Conservation (phyloP, 2,797 vertebrate species). For the Notolepis coatsorum region DNA sequence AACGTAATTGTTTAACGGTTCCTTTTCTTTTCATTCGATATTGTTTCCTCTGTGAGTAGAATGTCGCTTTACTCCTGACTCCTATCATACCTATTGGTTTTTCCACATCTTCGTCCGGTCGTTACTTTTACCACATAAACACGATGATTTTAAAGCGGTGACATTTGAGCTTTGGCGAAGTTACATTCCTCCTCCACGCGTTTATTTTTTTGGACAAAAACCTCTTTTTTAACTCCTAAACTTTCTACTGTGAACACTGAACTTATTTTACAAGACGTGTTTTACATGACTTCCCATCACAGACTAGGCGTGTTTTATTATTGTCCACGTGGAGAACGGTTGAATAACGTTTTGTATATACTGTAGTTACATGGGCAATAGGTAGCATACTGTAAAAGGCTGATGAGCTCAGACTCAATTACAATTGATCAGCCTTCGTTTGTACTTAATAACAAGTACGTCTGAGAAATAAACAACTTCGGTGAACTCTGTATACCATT, state of each 20-base stretch:
- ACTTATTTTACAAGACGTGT: slow-evolving; percentile 51
- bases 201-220: slow-evolving; percentile 62
- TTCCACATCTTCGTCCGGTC: slow-evolving; percentile 11
- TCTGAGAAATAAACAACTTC: slow-evolving; percentile 55
- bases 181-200: slow-evolving; percentile 51
- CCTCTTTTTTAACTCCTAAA: slow-evolving; percentile 70
- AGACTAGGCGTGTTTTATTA: slow-evolving; percentile 36
- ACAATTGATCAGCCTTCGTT: slow-evolving; percentile 72
- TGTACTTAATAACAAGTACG: slow-evolving; percentile 62
- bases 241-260: slow-evolving; percentile 68
- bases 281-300: slow-evolving; percentile 52
- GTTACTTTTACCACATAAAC: slow-evolving; percentile 26
- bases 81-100: not conserved
- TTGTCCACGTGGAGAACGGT: slow-evolving; percentile 42
- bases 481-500: slow-evolving; percentile 66
- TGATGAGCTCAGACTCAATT: slow-evolving; percentile 61
- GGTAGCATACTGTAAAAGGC: slow-evolving; percentile 60
- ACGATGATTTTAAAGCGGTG: slow-evolving; percentile 59
- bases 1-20: slow-evolving; percentile 17
- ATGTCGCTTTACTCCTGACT: not conserved
- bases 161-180: slow-evolving; percentile 57
- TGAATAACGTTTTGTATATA: slow-evolving; percentile 69
- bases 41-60: slow-evolving; percentile 18
- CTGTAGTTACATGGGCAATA: slow-evolving; percentile 68
- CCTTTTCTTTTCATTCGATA: slow-evolving; percentile 18